Evolutionary conservation across 1,140 invertebrate genomes (phyloP).

Genomic region (Bicyclus anynana): DNA sequence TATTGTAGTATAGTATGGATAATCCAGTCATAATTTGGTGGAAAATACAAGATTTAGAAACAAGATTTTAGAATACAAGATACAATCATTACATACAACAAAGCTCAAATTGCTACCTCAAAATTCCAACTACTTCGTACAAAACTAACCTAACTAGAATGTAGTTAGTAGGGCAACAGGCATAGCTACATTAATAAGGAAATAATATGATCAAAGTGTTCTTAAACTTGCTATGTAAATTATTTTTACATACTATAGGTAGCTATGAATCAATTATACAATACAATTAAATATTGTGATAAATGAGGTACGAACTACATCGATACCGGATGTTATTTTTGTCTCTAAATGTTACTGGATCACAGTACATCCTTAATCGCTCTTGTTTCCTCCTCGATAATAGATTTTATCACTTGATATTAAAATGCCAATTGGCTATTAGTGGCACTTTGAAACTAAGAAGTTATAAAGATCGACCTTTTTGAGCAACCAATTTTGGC

Average conservation of each 20-base stretch:
- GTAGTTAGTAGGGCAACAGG: not conserved
- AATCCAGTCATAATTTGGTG: too few species aligned
- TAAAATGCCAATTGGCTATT: slow-evolving; percentile 42
- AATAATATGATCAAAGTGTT: not conserved
- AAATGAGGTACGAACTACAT: not conserved
- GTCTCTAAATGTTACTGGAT: not conserved
- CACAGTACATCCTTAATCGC: slow-evolving; percentile 16
- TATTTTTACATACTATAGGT: not conserved
- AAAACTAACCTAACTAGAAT: too few species aligned
- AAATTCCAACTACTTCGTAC: too few species aligned
- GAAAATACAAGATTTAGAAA: too few species aligned
- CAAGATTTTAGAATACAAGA: too few species aligned
- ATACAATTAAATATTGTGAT: not conserved
- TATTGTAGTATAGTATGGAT: too few species aligned
- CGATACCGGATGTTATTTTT: slow-evolving; percentile 9
- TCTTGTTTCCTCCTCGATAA: slow-evolving; percentile 1
- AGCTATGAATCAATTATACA: not conserved
- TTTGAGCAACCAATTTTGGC: slow-evolving; percentile 42
- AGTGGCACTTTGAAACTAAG: slow-evolving; percentile 17
- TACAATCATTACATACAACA: too few species aligned
- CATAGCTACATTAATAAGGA: not conserved
- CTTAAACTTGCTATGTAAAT: not conserved
- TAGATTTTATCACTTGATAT: slow-evolving; percentile 5
- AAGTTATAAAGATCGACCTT: slow-evolving; percentile 43
- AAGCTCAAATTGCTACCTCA: too few species aligned